phyloP scores from a whole-genome alignment of 2,797 vertebrate species.

The Lerista edwardsae region DNA sequence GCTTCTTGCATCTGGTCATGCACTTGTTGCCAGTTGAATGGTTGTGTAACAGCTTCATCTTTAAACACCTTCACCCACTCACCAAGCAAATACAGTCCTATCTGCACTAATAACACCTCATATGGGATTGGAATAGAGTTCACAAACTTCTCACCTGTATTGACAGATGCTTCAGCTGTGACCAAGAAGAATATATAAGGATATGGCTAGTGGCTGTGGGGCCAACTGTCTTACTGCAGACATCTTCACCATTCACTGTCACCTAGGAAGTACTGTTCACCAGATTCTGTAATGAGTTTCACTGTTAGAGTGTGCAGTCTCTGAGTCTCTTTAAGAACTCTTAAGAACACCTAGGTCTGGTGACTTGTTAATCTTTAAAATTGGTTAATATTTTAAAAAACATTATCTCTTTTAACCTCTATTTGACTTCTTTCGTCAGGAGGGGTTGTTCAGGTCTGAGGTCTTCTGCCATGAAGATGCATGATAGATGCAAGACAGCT shows the following conservation, averaged over 20 bases:
- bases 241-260: background rate
- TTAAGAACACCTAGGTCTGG: background rate
- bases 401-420: no score
- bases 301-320: no score
- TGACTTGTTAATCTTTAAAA: no score
- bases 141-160: background rate
- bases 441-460: background rate
- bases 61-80: background rate
- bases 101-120: background rate
- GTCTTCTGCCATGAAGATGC: background rate
- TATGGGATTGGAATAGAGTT: background rate
- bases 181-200: background rate
- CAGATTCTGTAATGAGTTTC: background rate
- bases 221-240: background rate
- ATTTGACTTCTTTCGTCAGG: no score
- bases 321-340: no score
- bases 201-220: background rate
- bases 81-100: background rate
- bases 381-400: no score
- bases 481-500: no score
- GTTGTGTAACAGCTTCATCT: conserved; percentile 8
- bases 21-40: no score
- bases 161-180: background rate
- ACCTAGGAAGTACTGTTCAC: background rate
- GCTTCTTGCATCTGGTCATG: no score